These are phyloP conservation scores for Cyphomyrus discorhynchus DNA, from an alignment of 2,113 vertebrate species.

Conservation along the genomic window DNA sequence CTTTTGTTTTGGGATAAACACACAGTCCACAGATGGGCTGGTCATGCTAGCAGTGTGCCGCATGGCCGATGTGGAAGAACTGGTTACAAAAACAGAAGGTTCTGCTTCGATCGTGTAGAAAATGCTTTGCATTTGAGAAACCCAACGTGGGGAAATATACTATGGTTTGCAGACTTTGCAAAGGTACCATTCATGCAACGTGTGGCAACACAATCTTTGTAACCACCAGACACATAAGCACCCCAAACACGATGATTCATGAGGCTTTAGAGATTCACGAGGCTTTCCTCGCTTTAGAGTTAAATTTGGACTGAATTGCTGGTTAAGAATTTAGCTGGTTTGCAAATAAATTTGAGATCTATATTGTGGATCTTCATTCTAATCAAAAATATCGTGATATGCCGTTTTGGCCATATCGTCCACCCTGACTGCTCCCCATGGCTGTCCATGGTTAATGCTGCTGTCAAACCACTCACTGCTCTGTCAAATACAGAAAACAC, in stretches of 20 bases:
- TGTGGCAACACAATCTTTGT: neutral
- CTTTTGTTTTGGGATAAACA: too few relatives aligned
- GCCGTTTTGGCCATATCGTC: neutral
- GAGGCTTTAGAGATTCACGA: too few relatives aligned
- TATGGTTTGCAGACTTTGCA: too few relatives aligned
- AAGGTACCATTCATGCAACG: neutral
- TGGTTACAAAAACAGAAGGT: neutral
- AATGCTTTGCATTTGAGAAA: neutral
- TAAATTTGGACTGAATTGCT: neutral
- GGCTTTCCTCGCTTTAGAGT: neutral
- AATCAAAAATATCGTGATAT: too few relatives aligned
- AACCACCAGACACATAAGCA: too few relatives aligned
- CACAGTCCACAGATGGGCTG: too few relatives aligned
- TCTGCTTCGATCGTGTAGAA: neutral
- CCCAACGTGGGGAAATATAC: neutral
- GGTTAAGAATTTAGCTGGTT: neutral
- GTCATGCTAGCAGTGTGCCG: too few relatives aligned
- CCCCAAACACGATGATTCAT: neutral
- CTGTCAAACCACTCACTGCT: neutral
- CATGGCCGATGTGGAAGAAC: too few relatives aligned
- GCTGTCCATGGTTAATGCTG: neutral
- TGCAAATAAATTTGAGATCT: neutral
- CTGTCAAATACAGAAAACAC: neutral
- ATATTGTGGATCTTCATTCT: neutral
- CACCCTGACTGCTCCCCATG: neutral